Conservation (phyloP, 2,888 invertebrate species). For the Tipula vernalis region DNA sequence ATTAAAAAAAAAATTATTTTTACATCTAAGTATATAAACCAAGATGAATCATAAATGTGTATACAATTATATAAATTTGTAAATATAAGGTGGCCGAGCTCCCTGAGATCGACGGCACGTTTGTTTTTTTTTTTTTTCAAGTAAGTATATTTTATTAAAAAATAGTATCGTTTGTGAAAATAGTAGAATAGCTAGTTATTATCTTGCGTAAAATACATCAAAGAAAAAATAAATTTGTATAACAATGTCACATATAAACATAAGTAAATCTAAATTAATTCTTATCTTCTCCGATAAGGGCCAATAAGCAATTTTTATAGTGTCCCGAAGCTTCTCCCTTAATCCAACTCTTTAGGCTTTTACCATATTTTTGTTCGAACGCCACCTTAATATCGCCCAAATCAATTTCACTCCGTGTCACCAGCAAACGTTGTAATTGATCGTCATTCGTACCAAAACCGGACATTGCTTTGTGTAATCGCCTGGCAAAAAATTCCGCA, state of each 20-base stretch:
- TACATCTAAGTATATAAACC: neutral
- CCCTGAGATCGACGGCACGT: neutral
- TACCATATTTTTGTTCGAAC: conserved; percentile 60
- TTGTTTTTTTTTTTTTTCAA: too few relatives aligned
- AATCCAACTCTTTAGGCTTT: conserved; percentile 66
- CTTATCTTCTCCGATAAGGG: conserved; percentile 42
- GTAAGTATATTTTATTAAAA: neutral
- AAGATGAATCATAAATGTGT: neutral
- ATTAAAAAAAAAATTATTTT: neutral
- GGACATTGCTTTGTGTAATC: conserved; percentile 77
- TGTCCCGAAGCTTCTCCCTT: conserved; percentile 76
- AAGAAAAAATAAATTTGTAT: neutral
- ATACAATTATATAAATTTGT: neutral
- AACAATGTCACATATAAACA: neutral
- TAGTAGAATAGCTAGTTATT: neutral
- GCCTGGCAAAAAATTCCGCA: conserved; percentile 73
- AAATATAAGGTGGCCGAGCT: neutral
- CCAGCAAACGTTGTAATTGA: conserved; percentile 71
- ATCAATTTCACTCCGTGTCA: conserved; percentile 74
- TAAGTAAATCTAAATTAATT: neutral
- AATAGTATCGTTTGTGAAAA: neutral
- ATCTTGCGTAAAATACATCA: neutral
- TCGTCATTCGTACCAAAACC: conserved; percentile 82
- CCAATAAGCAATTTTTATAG: conserved; percentile 72
- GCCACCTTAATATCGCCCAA: conserved; percentile 72